Evolutionary conservation across 2,797 vertebrate genomes (phyloP).

Genomic region (Staurois parvus): DNA sequence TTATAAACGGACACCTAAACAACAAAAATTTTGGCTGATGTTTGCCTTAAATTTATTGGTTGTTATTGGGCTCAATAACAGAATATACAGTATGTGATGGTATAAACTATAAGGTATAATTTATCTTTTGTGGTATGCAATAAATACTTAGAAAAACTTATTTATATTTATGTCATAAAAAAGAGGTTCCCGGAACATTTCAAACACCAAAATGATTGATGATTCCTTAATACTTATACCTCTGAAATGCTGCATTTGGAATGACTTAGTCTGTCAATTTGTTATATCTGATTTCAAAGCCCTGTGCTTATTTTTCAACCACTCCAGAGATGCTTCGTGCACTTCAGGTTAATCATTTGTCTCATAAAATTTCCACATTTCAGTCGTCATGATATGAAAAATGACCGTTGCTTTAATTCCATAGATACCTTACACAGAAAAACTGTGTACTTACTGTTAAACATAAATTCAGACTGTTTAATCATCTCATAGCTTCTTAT

Average conservation of each 20-base stretch:
- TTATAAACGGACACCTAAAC: too few relatives aligned
- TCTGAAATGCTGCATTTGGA: slow-evolving; percentile 21
- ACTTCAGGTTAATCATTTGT: background rate
- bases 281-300: slow-evolving; percentile 40
- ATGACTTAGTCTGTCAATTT: slow-evolving; percentile 28
- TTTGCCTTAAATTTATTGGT: too few relatives aligned
- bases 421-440: slow-evolving; percentile 38
- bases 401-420: slow-evolving; percentile 28
- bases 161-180: background rate
- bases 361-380: slow-evolving; percentile 34
- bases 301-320: background rate
- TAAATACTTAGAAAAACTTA: background rate
- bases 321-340: background rate
- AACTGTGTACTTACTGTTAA: slow-evolving; percentile 1
- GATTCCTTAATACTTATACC: slow-evolving; percentile 2
- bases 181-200: background rate
- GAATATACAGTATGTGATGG: too few relatives aligned
- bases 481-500: background rate
- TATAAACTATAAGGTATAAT: background rate
- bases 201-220: slow-evolving; percentile 33
- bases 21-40: too few relatives aligned
- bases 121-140: background rate
- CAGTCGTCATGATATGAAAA: slow-evolving; percentile 29
- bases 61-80: too few relatives aligned
- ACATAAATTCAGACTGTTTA: slow-evolving; percentile 7